Percentiles rank a stretch among this genome's conserved stretches.
These are phyloP conservation scores for Siderastrea siderea DNA, from an alignment of 92 coral and sea anemone species.

Conservation along the genomic window DNA sequence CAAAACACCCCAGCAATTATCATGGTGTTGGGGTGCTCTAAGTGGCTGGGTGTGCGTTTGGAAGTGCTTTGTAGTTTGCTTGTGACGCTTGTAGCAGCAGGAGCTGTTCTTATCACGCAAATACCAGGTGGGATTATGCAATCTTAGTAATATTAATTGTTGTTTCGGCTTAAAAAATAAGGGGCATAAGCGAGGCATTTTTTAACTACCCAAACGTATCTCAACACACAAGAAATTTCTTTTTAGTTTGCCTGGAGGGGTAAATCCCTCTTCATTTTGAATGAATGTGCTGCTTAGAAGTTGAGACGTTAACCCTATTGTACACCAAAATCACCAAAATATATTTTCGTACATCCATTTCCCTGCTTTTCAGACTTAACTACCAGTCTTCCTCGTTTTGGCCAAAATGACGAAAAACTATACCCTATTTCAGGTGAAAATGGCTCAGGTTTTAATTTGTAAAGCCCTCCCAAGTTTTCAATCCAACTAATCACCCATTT, in stretches of 20 bases:
- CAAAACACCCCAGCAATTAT: conserved; percentile 31
- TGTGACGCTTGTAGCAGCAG: conserved; percentile 46
- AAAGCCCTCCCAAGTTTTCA: neutral
- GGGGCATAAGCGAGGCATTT: no score
- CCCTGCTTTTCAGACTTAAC: no score
- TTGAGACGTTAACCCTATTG: neutral
- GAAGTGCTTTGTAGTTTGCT: conserved; percentile 51
- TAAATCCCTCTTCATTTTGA: no score
- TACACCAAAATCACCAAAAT: neutral
- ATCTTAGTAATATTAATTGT: neutral
- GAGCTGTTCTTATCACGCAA: conserved; percentile 37
- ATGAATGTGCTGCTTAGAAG: neutral
- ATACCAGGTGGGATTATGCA: conserved; percentile 17
- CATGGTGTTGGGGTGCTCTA: conserved; percentile 38
- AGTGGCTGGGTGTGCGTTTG: conserved; percentile 55
- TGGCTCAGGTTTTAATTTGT: no score
- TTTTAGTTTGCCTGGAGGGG: no score
- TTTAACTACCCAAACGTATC: no score
- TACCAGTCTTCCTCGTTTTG: no score
- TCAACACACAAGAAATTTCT: no score
- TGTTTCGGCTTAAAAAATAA: no score
- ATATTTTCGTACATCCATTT: no score
- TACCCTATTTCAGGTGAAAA: no score
- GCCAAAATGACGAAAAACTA: no score
- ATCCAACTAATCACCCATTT: neutral